These are phyloP conservation scores for Cranoglanis bouderius DNA, from an alignment of 2,113 vertebrate genomes.

Conservation along the genomic window DNA sequence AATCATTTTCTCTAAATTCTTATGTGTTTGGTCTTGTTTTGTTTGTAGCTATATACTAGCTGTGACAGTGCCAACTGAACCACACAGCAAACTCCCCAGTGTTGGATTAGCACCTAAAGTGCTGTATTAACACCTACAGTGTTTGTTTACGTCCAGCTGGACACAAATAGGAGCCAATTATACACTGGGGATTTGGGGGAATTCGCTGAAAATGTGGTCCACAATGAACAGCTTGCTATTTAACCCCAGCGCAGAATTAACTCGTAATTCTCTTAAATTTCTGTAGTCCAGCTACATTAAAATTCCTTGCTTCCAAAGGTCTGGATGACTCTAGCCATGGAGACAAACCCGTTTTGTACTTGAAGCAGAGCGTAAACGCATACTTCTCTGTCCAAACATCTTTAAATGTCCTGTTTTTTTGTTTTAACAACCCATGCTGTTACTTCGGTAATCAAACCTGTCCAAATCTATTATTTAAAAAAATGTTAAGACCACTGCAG, in stretches of 20 bases:
- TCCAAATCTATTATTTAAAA: no score
- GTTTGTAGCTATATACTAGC: neutral
- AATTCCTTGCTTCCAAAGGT: neutral
- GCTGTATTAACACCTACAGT: neutral
- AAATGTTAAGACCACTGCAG: no score
- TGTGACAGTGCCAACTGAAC: neutral
- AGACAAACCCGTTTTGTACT: no score
- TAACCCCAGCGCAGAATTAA: neutral
- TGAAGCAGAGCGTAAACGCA: no score
- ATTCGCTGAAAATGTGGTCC: neutral
- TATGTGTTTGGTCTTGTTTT: neutral
- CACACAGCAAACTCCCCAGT: conserved; percentile 3
- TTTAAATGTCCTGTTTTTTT: no score
- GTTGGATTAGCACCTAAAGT: conserved; percentile 3
- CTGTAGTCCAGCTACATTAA: neutral
- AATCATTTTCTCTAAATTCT: neutral
- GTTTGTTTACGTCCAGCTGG: conserved; percentile 18
- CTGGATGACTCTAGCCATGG: no score
- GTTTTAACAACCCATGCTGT: no score
- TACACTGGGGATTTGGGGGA: neutral
- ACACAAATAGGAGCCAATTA: conserved; percentile 2
- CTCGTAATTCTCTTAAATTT: neutral
- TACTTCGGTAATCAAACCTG: no score
- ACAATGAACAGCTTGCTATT: neutral
- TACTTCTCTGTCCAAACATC: no score